Percentiles rank a stretch among this genome's conserved stretches.
Evolutionary conservation across 2,888 invertebrate species (phyloP).

Genomic region (Macrosoma leucophasiata): DNA sequence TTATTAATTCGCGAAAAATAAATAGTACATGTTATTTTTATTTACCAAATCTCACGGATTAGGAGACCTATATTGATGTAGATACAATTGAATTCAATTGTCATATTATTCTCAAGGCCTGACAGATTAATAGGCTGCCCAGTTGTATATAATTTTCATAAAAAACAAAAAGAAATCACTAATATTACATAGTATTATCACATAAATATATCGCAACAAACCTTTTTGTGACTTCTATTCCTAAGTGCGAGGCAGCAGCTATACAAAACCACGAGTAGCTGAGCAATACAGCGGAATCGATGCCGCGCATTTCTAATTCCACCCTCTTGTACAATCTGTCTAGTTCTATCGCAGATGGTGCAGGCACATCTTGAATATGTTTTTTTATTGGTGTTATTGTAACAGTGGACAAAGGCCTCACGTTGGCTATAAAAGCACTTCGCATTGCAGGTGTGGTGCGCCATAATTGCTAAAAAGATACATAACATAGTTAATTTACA

Average conservation of each 20-base stretch:
- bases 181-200: conserved; percentile 6
- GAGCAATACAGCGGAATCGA: conserved; percentile 90
- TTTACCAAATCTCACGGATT: no score
- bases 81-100: no score
- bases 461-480: conserved; percentile 46
- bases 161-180: conserved; percentile 4
- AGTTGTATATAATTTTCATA: conserved; percentile 5
- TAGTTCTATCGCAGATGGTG: conserved; percentile 51
- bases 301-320: conserved; percentile 89
- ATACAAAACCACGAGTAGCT: conserved; percentile 92
- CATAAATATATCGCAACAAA: conserved; percentile 31
- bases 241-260: conserved; percentile 87
- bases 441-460: conserved; percentile 39
- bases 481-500: conserved; percentile 12
- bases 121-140: no score
- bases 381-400: conserved; percentile 35
- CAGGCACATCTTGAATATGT: conserved; percentile 31
- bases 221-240: conserved; percentile 83
- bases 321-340: conserved; percentile 89
- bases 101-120: no score
- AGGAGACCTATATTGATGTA: no score
- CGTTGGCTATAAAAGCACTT: conserved; percentile 30
- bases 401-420: conserved; percentile 38
- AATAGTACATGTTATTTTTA: no score
- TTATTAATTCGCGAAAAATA: no score